Conservation (phyloP, 2,888 invertebrate species). For the Hirtodrosophila histrioides region DNA sequence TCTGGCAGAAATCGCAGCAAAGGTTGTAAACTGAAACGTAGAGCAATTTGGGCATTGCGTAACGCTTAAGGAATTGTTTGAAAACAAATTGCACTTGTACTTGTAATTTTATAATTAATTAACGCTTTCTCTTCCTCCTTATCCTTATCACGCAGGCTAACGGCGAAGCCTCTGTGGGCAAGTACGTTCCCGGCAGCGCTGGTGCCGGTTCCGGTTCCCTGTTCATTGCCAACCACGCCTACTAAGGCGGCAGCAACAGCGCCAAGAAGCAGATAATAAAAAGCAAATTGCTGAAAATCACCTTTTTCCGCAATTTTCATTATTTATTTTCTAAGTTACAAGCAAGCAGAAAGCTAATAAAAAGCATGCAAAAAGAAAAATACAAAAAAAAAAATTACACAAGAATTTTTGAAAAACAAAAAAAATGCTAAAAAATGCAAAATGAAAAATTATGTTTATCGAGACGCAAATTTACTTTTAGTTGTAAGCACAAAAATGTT, state of each 20-base stretch:
- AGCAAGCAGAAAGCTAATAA: conserved; percentile 60
- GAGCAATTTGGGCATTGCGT: conserved; percentile 6
- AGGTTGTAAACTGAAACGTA: conserved; percentile 22
- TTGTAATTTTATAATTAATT: conserved; percentile 27
- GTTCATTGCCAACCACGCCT: conserved; percentile 98
- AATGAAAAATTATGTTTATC: conserved; percentile 66
- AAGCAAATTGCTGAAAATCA: conserved; percentile 46
- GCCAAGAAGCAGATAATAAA: conserved; percentile 39
- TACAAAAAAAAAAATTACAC: conserved; percentile 36
- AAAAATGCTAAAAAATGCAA: conserved; percentile 26
- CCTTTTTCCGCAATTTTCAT: conserved; percentile 44
- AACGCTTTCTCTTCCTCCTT: conserved; percentile 25
- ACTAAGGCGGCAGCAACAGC: conserved; percentile 86
- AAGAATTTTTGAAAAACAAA: conserved; percentile 39
- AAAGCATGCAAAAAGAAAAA: conserved; percentile 55
- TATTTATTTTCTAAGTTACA: conserved; percentile 68
- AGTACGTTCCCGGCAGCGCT: conserved; percentile 94
- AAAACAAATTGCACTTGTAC: conserved; percentile 1
- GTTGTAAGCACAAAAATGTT: conserved; percentile 73
- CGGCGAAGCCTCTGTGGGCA: conserved; percentile 94
- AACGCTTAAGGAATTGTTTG: conserved; percentile 12
- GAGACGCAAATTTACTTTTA: conserved; percentile 74
- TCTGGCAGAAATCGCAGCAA: conserved; percentile 34
- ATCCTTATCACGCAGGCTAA: conserved; percentile 89
- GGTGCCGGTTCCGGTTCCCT: conserved; percentile 94